Conservation (phyloP, 2,888 invertebrate genomes). For the Epistrophe grossulariae region DNA sequence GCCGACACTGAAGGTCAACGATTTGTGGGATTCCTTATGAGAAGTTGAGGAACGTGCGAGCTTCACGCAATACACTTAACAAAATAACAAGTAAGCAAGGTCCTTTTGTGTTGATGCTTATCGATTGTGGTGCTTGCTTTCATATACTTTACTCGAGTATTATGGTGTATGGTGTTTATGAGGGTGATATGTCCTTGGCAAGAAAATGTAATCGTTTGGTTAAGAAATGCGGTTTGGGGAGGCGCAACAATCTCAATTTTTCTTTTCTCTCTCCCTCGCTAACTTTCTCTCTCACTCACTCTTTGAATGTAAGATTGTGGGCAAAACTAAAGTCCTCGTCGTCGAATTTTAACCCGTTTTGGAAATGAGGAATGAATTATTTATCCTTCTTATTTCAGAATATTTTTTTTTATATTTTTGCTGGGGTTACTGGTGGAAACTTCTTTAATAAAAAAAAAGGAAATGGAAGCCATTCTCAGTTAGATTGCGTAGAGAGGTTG, state of each 20-base stretch:
- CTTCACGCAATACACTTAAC: conserved; percentile 51
- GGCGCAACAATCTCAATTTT: conserved; percentile 29
- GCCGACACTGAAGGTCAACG: conserved; percentile 55
- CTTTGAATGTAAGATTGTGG: background rate
- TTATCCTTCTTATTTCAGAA: conserved; percentile 43
- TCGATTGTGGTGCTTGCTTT: conserved; percentile 27
- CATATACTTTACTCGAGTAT: background rate
- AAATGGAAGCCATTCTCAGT: conserved; percentile 43
- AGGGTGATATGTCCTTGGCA: conserved; percentile 16
- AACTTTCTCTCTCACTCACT: too few relatives aligned
- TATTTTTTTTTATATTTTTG: background rate
- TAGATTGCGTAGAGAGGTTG: conserved; percentile 52
- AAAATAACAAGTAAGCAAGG: conserved; percentile 26
- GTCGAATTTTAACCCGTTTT: conserved; percentile 9
- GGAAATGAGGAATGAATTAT: conserved; percentile 50
- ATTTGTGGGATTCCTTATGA: conserved; percentile 51
- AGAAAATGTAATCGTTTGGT: background rate
- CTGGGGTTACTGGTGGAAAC: background rate
- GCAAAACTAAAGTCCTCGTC: conserved; percentile 1
- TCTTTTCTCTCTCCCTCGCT: background rate
- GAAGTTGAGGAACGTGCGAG: conserved; percentile 32
- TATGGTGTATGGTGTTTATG: background rate
- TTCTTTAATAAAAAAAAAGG: conserved; percentile 40
- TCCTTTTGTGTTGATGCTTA: conserved; percentile 38
- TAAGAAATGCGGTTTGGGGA: conserved; percentile 17